Evolutionary conservation across 1,140 invertebrate genomes (phyloP).

Genomic region (Aphelenchoides fujianensis): DNA sequence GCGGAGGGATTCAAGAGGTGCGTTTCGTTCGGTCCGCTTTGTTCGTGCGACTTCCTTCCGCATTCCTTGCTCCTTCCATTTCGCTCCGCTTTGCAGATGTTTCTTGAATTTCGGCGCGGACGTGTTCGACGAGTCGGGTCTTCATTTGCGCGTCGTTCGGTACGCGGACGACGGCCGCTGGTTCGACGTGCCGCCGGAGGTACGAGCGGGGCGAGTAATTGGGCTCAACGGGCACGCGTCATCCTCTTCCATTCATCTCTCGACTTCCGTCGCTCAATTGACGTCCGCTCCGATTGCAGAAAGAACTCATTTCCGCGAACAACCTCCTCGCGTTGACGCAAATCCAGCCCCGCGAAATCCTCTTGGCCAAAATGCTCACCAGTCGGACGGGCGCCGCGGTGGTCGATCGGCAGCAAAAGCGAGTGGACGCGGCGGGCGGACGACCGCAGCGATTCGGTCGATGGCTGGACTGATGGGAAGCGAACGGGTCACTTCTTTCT

Average conservation of each 20-base stretch:
- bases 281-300: not conserved
- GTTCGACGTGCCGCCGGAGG: not conserved
- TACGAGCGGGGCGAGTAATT: not conserved
- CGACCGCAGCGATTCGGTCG: not conserved
- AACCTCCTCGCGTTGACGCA: not conserved
- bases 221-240: no score
- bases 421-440: not conserved
- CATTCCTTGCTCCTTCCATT: no score
- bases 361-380: not conserved
- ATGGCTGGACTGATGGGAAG: not conserved
- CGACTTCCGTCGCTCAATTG: not conserved
- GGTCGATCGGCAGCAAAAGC: no score
- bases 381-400: no score
- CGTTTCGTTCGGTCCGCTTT: no score
- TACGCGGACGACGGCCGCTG: not conserved
- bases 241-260: no score
- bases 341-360: not conserved
- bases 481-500: no score
- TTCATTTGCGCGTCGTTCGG: not conserved
- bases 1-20: conserved; percentile 8
- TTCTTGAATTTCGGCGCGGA: conserved; percentile 3
- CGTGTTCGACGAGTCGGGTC: not conserved
- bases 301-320: not conserved
- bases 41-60: no score
- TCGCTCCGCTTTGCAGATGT: not conserved